These are phyloP conservation scores for Psittacula cyanocephala DNA, from an alignment of 2,113 vertebrate species.

Conservation along the genomic window DNA sequence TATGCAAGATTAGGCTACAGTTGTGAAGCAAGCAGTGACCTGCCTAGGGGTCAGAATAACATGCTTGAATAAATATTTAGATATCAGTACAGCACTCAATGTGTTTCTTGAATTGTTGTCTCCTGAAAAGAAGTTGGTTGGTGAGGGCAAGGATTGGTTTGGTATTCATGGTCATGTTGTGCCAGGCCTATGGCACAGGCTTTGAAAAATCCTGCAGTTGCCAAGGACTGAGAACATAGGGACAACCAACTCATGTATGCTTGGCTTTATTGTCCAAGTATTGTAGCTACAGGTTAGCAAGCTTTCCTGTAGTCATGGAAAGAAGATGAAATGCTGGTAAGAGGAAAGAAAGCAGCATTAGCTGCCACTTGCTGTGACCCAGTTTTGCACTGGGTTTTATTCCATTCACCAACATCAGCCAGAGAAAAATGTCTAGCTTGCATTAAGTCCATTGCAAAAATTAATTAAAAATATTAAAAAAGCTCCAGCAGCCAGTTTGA, in stretches of 20 bases:
- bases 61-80: background rate
- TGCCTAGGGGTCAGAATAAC: background rate
- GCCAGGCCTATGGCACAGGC: background rate
- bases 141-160: background rate
- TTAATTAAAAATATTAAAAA: background rate
- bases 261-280: background rate
- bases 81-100: background rate
- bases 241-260: background rate
- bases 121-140: background rate
- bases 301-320: background rate
- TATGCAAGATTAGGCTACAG: background rate
- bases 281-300: background rate
- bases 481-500: background rate
- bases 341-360: background rate
- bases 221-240: background rate
- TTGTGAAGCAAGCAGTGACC: background rate
- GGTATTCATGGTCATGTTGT: background rate
- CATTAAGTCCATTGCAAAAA: background rate
- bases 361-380: background rate
- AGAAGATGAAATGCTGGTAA: background rate
- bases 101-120: background rate
- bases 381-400: background rate
- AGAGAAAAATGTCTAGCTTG: background rate
- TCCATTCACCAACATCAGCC: background rate
- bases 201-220: background rate